Base-by-base conservation (phyloP, 2,888 invertebrate species). In the Vandiemenella viatica region DNA sequence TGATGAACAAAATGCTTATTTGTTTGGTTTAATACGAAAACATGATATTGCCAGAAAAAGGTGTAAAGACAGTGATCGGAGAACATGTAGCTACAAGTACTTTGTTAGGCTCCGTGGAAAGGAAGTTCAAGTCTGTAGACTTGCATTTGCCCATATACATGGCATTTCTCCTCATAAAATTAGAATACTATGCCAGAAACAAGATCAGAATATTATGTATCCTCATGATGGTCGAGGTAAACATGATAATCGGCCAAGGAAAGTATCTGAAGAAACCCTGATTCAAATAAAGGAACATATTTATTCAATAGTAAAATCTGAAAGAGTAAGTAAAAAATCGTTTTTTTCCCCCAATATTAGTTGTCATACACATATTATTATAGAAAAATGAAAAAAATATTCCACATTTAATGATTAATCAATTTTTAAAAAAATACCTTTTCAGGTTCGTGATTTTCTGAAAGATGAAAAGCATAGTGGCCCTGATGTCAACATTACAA, bases 1-100 rank as follows among this genome's bases (percentile, higher is more conserved):
- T 58, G 74, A 74, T 63, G 73, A 73, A 61, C 74, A 74, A 61
- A 73, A 74, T 63, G 72, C 74, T 23, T 74, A 74, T 59, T 64
- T 74, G 52, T 73, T 72, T 63, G 74, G 74, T 17, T 65, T 74
- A 2, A 74, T 74, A 70, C 66, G 73, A 51, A 73, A 73, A 60
- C 71, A 73, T 8, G 73, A 73, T 59, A 73, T 74, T 1, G 73
- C 72, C 58, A 64, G 74, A 59, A 74, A 73, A 64, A 66, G 73
- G 59, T 71, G 71, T 1, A 72, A 73, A 60, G 65, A 68, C 13
- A 73, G 71, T 56, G 73, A 71, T 50, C 61, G 73, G 23, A 63
- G 74, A 47, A 73, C 74, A 26, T 73, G 74, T 53, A 73, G 73
- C 16, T 74, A 73, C 61, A 73, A 73, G 62, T 74, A 74, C 59